Evolutionary conservation across 2,888 invertebrate genomes (phyloP).

Genomic region (Clitarchus hookeri): DNA sequence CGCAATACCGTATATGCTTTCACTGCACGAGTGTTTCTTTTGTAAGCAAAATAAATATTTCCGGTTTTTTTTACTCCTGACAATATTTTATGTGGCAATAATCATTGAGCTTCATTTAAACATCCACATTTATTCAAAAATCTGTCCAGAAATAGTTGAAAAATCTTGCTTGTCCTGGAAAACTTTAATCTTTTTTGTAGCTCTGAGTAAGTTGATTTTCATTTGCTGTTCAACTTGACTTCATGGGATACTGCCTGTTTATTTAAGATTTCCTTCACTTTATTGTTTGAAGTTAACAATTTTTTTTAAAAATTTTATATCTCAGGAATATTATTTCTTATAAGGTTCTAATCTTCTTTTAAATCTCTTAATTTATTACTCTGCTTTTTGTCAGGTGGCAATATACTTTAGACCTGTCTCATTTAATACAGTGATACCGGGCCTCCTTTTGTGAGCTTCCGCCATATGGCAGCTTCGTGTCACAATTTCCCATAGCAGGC

Average conservation of each 20-base stretch:
- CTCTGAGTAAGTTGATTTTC: neutral
- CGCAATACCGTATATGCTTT: neutral
- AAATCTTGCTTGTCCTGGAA: neutral
- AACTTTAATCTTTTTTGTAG: neutral
- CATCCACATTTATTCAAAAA: neutral
- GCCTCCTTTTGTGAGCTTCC: no score
- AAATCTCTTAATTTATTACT: no score
- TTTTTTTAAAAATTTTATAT: no score
- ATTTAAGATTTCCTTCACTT: neutral
- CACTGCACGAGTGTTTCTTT: neutral
- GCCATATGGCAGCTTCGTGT: neutral
- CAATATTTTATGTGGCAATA: neutral
- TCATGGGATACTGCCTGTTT: no score
- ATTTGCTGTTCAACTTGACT: no score
- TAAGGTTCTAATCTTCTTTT: no score
- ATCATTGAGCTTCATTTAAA: neutral
- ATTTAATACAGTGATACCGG: no score
- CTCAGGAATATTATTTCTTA: no score
- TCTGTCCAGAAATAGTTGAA: neutral
- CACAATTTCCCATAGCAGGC: neutral
- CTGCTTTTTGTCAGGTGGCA: no score
- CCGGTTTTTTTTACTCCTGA: neutral
- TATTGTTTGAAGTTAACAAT: neutral
- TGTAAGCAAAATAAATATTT: neutral
- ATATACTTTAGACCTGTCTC: no score